A percentile compares a stretch with the other conserved stretches of the same genome.
phyloP scores from a whole-genome alignment of 2,797 vertebrate genomes.

The Hemitrygon akajei region DNA sequence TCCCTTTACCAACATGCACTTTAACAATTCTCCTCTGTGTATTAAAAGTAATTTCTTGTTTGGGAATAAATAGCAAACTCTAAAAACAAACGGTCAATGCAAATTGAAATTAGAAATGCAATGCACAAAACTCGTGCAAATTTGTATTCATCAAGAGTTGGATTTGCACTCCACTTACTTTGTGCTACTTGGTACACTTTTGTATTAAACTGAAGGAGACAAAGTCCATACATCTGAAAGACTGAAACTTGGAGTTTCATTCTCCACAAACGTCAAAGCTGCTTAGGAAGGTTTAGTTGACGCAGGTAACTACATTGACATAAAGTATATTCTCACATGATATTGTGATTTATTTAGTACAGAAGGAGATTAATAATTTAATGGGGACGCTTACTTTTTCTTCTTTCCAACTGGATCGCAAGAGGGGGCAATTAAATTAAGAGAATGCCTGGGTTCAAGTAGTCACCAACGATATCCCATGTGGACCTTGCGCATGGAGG shows the following conservation, averaged over 20 bases:
- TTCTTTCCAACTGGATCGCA: neutral
- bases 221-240: neutral
- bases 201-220: neutral
- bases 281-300: neutral
- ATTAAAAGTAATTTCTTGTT: conserved; percentile 56
- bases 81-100: conserved; percentile 45
- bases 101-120: conserved; percentile 23
- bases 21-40: conserved; percentile 66
- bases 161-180: neutral
- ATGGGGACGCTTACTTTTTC: neutral
- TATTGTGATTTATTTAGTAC: neutral
- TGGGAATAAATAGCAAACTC: conserved; percentile 59
- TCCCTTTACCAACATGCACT: conserved; percentile 62
- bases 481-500: conserved; percentile 32
- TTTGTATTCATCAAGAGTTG: conserved; percentile 1
- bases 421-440: conserved; percentile 28
- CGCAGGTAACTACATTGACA: conserved; percentile 16
- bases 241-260: neutral
- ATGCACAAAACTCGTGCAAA: neutral
- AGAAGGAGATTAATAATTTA: conserved; percentile 15
- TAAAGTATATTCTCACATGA: neutral
- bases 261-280: too few species aligned
- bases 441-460: conserved; percentile 38
- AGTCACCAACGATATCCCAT: neutral
- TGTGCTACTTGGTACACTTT: neutral